Base-by-base conservation (phyloP, 2,888 invertebrate genomes). In the Neocrepidodera transversa region DNA sequence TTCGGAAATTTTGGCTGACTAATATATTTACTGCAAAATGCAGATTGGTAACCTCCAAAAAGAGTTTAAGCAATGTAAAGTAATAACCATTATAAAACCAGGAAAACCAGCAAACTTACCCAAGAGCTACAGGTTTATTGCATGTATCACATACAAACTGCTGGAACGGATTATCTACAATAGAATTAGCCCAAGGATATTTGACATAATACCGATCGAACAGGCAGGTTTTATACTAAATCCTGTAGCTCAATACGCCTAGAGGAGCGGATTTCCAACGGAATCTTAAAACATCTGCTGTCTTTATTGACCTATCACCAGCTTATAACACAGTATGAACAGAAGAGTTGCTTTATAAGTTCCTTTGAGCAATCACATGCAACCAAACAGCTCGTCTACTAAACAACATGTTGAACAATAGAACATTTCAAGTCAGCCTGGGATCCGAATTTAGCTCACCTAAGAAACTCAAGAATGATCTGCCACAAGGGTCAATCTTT, bases 321-420 rank as follows among this genome's bases (percentile, higher is more conserved):
- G 48, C 48, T 30, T 48, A 48, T 13, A 30, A 30, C 14, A 50
- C 38, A 3, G 26, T 38, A 4, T 51, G 36, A 13, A 2, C 14
- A 38, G 38, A 51, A 11, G 51, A 38, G 26, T 17, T 49, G 20
- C 2, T 56, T 10, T 60, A 42, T 16, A 60, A 60, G 49, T 23
- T 40, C 48, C 50, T 59, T n/a, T 23, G 45, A 23, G 42, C 30
- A 54, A 54, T 59, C 17, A 43, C 54, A 40, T 49, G 49, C 47
- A 38, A 58, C 47, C 48, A 23, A 52, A 61, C 47, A 61, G 30
- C 51, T 11, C 36, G 35, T 8, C 53, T 61, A 42, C 54, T 58
- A 28, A 28, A 28, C 10, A 28, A 28, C 8, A 28, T 28, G 8
- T 10, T 28, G 8, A 28, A 28, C 28, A 10, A 28, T 10, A 28